A percentile compares a stretch with the other conserved stretches of the same genome.
phyloP scores from a whole-genome alignment of 53 echinoderm and acorn worm genomes.

The Mesocentrotus franciscanus region DNA sequence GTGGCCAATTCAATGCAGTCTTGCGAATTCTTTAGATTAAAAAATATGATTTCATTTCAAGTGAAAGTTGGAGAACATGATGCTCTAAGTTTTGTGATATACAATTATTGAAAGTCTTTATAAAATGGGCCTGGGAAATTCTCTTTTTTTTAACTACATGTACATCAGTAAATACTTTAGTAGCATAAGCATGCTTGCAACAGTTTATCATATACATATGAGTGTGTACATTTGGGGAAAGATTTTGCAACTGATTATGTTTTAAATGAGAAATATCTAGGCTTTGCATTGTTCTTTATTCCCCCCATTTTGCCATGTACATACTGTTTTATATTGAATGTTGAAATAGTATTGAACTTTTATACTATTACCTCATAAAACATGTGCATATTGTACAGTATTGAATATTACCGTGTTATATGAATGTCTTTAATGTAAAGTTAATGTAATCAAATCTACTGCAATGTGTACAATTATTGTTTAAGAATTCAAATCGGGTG shows the following conservation, averaged over 20 bases:
- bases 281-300: not conserved
- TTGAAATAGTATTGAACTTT: slow-evolving; percentile 55
- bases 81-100: no score
- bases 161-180: not conserved
- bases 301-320: slow-evolving; percentile 13
- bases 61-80: not conserved
- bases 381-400: slow-evolving; percentile 60
- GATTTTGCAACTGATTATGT: not conserved
- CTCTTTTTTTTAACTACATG: not conserved
- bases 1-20: not conserved
- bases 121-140: not conserved
- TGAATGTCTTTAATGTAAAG: not conserved
- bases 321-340: slow-evolving; percentile 20
- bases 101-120: not conserved
- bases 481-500: not conserved
- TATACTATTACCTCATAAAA: slow-evolving; percentile 61
- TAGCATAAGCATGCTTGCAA: not conserved
- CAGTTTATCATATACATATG: not conserved
- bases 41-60: not conserved
- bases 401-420: slow-evolving; percentile 28
- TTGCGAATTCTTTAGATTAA: not conserved
- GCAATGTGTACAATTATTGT: not conserved
- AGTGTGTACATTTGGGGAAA: not conserved
- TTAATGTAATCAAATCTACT: not conserved
- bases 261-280: not conserved